Evolutionary conservation across 2,888 invertebrate genomes (phyloP), one percentile per base, ranked within the genome.

Genomic region (Agelastica alni): DNA sequence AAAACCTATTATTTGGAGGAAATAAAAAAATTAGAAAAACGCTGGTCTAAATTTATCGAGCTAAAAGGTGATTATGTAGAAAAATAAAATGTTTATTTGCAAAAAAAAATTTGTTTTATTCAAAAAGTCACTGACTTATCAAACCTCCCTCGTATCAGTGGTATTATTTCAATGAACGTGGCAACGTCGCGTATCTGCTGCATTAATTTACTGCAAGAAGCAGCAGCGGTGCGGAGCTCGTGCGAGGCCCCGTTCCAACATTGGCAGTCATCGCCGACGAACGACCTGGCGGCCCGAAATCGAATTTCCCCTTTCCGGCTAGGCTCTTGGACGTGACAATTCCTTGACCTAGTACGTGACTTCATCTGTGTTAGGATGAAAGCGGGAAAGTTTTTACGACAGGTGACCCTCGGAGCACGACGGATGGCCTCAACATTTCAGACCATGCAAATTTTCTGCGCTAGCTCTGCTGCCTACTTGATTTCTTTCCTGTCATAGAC

Each of bases 271-370:
- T 14, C 9, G 14, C 17, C 3, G 42, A 12, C 22, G 14, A n/a
- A 18, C 20, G 26, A 30, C 17, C 6, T 30, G 9, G 12, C 32
- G 36, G 2, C 18, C 34, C 31, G 36, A 41, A 46, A 13, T 55
- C 22, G 39, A 51, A 60, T 51, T 60, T 60, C 60, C 58, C n/a
- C 53, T 59, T 56, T 61, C 56, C 60, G 60, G 56, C 58, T 52
- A 52, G 47, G 44, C 60, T 55, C 58, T 59, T 56, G 56, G 47
- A 53, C 61, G 55, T 60, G 59, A 55, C 47, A 41, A 47, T 49
- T 37, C 51, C 51, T 49, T 66, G 67, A 58, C 68, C 66, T 68
- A 64, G 59, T 63, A 64, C 66, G 66, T 66, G 66, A 65, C 63
- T 61, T 36, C 52, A 59, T 60, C 57, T 60, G n/a, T n/a, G 44